Percentiles rank a stretch among this genome's conserved stretches.
phyloP scores from a whole-genome alignment of 2,113 vertebrate genomes.

The Tychaedon coryphoeus region DNA sequence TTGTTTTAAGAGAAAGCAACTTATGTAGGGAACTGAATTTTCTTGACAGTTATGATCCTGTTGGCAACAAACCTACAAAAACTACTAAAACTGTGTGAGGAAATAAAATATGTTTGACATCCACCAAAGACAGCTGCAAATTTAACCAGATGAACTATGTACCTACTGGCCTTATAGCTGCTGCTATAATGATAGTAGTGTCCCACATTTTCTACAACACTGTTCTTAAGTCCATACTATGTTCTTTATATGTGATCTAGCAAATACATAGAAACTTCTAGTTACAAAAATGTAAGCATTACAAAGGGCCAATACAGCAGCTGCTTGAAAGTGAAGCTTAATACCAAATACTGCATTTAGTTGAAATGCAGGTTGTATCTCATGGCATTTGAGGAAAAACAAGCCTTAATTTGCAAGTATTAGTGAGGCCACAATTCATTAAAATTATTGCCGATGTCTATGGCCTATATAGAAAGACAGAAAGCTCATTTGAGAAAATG shows the following conservation, averaged over 20 bases:
- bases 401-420: not conserved
- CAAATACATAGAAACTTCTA: not conserved
- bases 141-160: not conserved
- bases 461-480: not conserved
- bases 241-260: not conserved
- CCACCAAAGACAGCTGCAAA: not conserved
- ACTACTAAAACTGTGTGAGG: not conserved
- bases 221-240: not conserved
- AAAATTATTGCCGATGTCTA: not conserved
- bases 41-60: not conserved
- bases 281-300: not conserved
- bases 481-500: not conserved
- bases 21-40: not conserved
- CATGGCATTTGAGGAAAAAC: not conserved
- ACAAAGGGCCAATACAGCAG: not conserved
- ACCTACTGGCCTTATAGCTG: not conserved
- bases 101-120: not conserved
- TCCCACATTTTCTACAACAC: not conserved
- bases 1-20: not conserved
- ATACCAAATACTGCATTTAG: not conserved
- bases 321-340: not conserved
- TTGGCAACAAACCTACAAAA: not conserved
- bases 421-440: not conserved
- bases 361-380: not conserved
- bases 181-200: not conserved